phyloP scores from a whole-genome alignment of 2,797 vertebrate species.

The Intellagama lesueurii region DNA sequence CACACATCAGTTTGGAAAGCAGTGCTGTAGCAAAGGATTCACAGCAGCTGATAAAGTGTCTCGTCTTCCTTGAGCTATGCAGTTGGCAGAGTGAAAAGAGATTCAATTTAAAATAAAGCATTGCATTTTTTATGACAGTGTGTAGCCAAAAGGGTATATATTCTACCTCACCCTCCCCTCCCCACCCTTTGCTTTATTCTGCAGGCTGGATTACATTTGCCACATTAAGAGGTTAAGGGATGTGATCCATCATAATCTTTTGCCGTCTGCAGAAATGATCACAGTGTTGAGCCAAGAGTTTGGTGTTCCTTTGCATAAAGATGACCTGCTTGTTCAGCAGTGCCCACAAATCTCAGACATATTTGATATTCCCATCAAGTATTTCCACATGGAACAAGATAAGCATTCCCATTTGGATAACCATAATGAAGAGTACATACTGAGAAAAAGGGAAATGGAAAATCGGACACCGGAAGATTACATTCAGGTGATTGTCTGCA shows the following conservation, averaged over 20 bases:
- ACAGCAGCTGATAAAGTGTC: neutral
- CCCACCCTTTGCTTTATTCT: neutral
- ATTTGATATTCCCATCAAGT: neutral
- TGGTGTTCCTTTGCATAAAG: slow-evolving; percentile 63
- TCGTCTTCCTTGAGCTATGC: neutral
- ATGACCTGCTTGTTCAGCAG: slow-evolving; percentile 48
- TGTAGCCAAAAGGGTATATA: neutral
- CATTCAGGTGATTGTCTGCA: slow-evolving; percentile 73
- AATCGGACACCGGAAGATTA: slow-evolving; percentile 48
- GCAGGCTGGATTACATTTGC: slow-evolving; percentile 81
- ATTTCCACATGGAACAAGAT: neutral
- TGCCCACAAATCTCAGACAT: neutral
- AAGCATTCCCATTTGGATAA: slow-evolving; percentile 45
- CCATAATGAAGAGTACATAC: slow-evolving; percentile 67
- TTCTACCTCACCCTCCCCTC: neutral
- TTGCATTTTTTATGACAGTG: neutral
- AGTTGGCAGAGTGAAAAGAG: neutral
- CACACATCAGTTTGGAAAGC: too few relatives aligned
- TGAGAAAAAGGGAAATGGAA: slow-evolving; percentile 61
- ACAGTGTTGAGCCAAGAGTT: slow-evolving; percentile 78
- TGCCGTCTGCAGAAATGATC: slow-evolving; percentile 86
- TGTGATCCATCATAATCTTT: slow-evolving; percentile 75
- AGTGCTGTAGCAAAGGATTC: neutral
- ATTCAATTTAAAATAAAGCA: neutral
- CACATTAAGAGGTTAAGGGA: slow-evolving; percentile 75